Base-by-base conservation (phyloP, 1,140 invertebrate genomes). In the Drosophila pruinosa region DNA sequence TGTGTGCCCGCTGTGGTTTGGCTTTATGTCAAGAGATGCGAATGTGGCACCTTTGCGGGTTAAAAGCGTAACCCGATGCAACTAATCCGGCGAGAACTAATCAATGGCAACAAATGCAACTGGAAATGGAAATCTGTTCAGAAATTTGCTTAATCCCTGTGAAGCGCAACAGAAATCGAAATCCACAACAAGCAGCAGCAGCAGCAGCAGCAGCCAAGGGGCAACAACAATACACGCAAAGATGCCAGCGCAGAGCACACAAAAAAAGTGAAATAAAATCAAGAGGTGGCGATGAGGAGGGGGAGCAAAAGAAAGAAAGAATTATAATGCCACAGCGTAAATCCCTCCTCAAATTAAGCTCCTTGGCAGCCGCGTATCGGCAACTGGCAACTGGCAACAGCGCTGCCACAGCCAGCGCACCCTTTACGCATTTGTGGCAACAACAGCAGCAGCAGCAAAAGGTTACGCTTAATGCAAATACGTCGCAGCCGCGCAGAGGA, bases 311-410 rank as follows among this genome's bases (percentile, higher is more conserved):
- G 21, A 31, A 62, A 47, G 57, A 63, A 74, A 74, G 63, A 75
- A 78, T 83, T 88, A 80, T 89, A 89, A 89, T 83, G 74, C 73
- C 79, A 74, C 75, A 70, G 62, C 74, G 71, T 67, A 85, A 90
- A 90, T 90, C 78, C 88, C 77, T 71, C 63, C 74, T 90, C 80
- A 90, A 90, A 90, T 90, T 90, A 90, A 90, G 88, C 88, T 81
- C 53, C 88, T 90, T 88, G 80, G 63, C 75, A 82, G 65, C 72
- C 68, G 71, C 63, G 64, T 70, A 82, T 80, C 57, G 73, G 62
- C 69, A 53, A 54, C 79, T 64, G 56, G 1, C 15, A n/a, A n/a
- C n/a, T 34, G 12, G 17, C 28, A 31, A 21, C 5, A 7, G 8
- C 17, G 28, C 4, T 15, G 8, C 10, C 36, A 15, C 28, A 38